Percentiles rank a stretch among this genome's conserved stretches.
Conservation (phyloP, 2,888 invertebrate genomes). For the Sarcophaga caerulescens region DNA sequence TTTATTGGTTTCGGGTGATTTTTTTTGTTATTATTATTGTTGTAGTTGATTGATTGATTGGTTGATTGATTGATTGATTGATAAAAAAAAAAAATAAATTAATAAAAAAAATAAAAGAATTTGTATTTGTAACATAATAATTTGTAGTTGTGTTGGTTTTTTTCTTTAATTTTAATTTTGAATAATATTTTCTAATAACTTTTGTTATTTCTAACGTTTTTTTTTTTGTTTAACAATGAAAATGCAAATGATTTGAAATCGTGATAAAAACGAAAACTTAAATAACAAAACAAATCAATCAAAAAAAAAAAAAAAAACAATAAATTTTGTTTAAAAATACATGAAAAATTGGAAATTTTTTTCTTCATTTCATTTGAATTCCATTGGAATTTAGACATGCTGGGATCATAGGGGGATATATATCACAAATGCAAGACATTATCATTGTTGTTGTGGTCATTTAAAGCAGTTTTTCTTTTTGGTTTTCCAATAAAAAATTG, state of each 20-base stretch:
- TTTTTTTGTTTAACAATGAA: slow-evolving; percentile 50
- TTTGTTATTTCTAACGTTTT: neutral
- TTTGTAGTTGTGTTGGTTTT: slow-evolving; percentile 64
- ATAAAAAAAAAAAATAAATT: slow-evolving; percentile 50
- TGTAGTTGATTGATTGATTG: slow-evolving; percentile 45
- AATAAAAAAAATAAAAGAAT: slow-evolving; percentile 64
- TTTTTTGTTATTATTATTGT: slow-evolving; percentile 43
- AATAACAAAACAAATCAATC: neutral
- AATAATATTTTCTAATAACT: slow-evolving; percentile 18
- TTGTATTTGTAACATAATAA: slow-evolving; percentile 64
- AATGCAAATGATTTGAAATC: slow-evolving; percentile 65
- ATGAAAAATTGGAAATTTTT: no score
- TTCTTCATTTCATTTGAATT: no score
- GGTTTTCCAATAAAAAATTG: no score
- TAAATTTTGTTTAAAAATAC: neutral
- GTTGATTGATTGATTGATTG: no score
- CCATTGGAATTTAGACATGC: neutral
- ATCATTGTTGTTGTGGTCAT: no score
- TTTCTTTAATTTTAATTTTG: slow-evolving; percentile 13
- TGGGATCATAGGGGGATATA: neutral
- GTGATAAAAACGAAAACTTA: slow-evolving; percentile 41
- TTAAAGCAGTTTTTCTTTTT: no score
- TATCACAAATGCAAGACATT: no score
- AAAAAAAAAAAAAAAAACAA: neutral
- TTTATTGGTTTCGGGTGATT: slow-evolving; percentile 54